Evolutionary conservation across 2,797 vertebrate genomes (phyloP), one percentile per base, ranked within the genome.

Genomic region (Tokudaia tokunoshimensis): DNA sequence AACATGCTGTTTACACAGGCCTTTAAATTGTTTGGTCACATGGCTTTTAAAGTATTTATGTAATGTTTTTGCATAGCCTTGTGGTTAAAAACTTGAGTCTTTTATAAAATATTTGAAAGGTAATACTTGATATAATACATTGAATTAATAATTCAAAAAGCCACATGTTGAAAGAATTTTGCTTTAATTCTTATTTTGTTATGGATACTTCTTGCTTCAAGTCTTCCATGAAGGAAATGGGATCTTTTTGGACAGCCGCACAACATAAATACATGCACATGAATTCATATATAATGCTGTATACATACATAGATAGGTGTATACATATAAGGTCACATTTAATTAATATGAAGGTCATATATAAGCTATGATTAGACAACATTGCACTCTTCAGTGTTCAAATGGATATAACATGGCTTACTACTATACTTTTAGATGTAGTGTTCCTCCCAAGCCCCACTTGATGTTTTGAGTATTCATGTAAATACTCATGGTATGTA

Each of bases 191-290:
- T 96, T 91, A 31, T 83, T 84, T 65, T 91, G 26, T 82, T 95
- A 44, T 93, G 88, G 10, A 29, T 95, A 15, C 79, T 82, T 97
- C 80, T 85, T 74, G 61, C 96, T 93, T 87, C 89, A 19, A 84
- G 79, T 97, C 88, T 44, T 97, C 85, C 34, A 22, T 94, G 59
- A 95, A 94, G 47, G 83, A 97, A 97, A 89, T 63, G 63, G 15
- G 2, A 92, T n/a, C 26, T 80, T 94, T 80, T 92, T 84, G 85
- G 76, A 84, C 34, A 85, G 50, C 20, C 41, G 89, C 31, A 91
- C 19, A 50, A 63, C 24, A 83, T 70, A 50, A 44, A 29, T 89
- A 79, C 17, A 12, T 9, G 24, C 52, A 26, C 34, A 31, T 52
- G 22, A 41, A 85, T 74, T 81, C 5, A 91, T 34, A 75, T 82